Conservation (phyloP, 1,140 invertebrate genomes). For the Drosophila parvula region DNA sequence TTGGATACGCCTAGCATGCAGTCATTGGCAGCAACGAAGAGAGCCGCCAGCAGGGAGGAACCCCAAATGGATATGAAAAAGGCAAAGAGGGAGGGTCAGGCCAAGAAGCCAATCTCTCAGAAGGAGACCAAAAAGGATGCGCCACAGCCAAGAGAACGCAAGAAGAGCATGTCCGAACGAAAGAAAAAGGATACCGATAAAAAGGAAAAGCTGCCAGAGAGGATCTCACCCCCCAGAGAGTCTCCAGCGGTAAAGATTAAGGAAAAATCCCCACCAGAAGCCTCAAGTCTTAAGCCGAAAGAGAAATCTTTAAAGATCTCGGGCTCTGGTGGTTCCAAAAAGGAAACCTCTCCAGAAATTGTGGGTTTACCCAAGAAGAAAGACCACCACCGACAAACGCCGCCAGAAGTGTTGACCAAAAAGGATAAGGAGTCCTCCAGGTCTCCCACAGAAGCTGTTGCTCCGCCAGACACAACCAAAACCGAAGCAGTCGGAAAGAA, state of each 20-base stretch:
- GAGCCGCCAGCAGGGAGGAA: background rate
- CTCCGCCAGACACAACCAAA: background rate
- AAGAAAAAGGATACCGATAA: background rate
- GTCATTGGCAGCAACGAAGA: no score
- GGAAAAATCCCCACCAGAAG: background rate
- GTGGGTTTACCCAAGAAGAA: background rate
- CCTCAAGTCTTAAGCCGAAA: rapidly evolving
- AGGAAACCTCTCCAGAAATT: background rate
- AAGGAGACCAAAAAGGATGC: background rate
- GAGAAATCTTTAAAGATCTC: background rate
- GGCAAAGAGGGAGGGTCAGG: background rate
- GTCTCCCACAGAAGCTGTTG: background rate
- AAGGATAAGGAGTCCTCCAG: constrained; percentile 1
- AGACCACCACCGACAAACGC: background rate
- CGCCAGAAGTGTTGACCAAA: background rate
- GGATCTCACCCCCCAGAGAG: background rate
- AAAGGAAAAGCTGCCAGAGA: background rate
- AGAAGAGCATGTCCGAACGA: background rate
- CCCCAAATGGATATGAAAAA: background rate
- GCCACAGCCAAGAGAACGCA: background rate
- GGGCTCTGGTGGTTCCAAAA: background rate
- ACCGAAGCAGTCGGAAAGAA: background rate
- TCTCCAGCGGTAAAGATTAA: background rate
- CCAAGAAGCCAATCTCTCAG: background rate
- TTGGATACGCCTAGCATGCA: no score